Evolutionary conservation across 2,113 vertebrate genomes (phyloP), one percentile per base, ranked within the genome.

Genomic region (Poeciliopsis retropinna): DNA sequence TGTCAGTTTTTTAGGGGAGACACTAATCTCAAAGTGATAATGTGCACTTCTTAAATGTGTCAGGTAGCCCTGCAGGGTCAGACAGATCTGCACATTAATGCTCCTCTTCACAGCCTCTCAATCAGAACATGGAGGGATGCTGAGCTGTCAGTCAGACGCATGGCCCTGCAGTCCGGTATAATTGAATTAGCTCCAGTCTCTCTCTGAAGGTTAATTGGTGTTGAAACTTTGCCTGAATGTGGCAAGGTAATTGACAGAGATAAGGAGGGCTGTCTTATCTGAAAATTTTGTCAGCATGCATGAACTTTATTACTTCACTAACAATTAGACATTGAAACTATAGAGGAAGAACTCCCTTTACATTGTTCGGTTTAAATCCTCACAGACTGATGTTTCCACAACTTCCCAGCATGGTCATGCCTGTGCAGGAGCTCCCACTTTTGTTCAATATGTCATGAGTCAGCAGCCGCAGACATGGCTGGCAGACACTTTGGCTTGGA

Each of bases 161-260:
- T 1, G 0, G 74, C 28, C n/a, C 82, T 60, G 76, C 72, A 19
- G 65, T 69, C 70, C 73, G n/a, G 57, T 67, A 66, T 85, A 78
- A 91, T 86, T 89, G 84, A 88, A 92, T 88, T 89, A 87, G 84
- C 79, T 79, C 51, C 74, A 65, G 79, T 90, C 86, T 54, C 37
- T 75, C 71, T 67, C 72, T 85, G 79, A 92, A 90, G 92, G 89
- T 91, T 93, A 90, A 92, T 89, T 92, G 88, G 76, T 78, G 79
- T 72, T 73, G 67, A 84, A 85, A 75, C 61, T 75, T 77, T 63
- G 60, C 41, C 70, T 67, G 73, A 75, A 76, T 62, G 71, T 66
- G 57, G 77, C 29, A 37, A 75, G 72, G 78, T 63, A 89, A 80
- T 64, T 86, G 85, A 85, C 76, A 80, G 75, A 85, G 82, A 88